Conservation (phyloP, 2,113 vertebrate genomes). For the Sakesphorus luctuosus region DNA sequence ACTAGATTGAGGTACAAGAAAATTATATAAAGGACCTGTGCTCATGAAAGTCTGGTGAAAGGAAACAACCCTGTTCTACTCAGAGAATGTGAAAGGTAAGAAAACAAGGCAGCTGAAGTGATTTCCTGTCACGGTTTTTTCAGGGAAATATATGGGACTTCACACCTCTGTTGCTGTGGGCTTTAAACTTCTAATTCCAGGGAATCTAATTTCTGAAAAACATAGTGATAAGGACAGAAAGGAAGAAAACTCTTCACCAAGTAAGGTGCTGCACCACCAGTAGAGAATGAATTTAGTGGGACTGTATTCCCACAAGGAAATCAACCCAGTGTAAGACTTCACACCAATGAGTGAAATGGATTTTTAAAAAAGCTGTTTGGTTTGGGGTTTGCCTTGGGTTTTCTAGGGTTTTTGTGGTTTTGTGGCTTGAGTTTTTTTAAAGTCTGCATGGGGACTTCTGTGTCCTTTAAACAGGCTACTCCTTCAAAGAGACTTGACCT, state of each 20-base stretch:
- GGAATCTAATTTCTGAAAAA: background rate
- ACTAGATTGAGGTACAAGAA: background rate
- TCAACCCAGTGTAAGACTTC: background rate
- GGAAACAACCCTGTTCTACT: background rate
- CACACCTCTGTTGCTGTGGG: background rate
- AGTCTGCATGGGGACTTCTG: background rate
- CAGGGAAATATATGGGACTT: background rate
- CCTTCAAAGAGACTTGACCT: background rate
- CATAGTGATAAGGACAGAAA: background rate
- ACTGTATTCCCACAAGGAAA: background rate
- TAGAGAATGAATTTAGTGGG: background rate
- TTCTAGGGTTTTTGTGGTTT: background rate
- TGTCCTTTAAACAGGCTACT: conserved; percentile 1
- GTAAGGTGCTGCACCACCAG: background rate
- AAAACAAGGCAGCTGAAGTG: background rate
- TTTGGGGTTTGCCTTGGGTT: background rate
- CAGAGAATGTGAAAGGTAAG: background rate
- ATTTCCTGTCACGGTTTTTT: background rate
- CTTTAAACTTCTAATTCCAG: background rate
- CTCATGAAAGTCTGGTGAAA: background rate
- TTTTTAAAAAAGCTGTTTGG: background rate
- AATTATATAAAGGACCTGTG: background rate
- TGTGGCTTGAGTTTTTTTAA: background rate
- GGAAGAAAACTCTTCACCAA: background rate
- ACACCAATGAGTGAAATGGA: background rate